Evolutionary conservation across 2,113 vertebrate species (phyloP).

Genomic region (Bettongia penicillata): DNA sequence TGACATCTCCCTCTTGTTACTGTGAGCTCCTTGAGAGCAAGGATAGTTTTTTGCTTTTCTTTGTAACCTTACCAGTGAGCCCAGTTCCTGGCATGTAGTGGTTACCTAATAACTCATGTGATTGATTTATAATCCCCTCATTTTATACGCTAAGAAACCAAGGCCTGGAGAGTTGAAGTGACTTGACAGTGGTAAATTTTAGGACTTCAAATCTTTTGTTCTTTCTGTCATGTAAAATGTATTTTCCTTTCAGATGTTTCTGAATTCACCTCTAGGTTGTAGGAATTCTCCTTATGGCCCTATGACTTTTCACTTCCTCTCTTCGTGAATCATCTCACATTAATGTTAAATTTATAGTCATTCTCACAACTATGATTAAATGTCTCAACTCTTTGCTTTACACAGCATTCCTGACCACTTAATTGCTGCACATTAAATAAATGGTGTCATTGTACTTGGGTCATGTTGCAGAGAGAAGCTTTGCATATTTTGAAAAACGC

Average conservation of each 20-base stretch:
- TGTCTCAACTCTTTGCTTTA: constrained; percentile 65
- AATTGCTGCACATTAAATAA: constrained; percentile 72
- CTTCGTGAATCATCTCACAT: constrained; percentile 55
- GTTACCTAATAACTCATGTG: background rate
- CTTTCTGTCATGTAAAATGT: background rate
- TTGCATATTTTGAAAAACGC: constrained; percentile 62
- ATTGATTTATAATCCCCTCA: background rate
- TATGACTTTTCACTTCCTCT: constrained; percentile 36
- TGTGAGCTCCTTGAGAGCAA: background rate
- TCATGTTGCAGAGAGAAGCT: constrained; percentile 45
- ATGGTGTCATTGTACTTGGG: constrained; percentile 50
- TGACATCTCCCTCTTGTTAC: background rate
- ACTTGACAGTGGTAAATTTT: background rate
- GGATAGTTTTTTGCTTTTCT: background rate
- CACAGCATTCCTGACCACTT: constrained; percentile 55
- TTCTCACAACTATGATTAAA: constrained; percentile 66
- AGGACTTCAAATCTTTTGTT: background rate
- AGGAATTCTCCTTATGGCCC: constrained; percentile 10
- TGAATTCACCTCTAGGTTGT: constrained; percentile 53
- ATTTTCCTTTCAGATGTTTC: background rate
- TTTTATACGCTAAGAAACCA: background rate
- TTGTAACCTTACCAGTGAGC: background rate
- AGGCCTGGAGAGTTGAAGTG: background rate
- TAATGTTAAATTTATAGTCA: constrained; percentile 60
- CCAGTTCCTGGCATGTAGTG: background rate